phyloP scores from a whole-genome alignment of 1,140 invertebrate species.

The Drosophila guanche region DNA sequence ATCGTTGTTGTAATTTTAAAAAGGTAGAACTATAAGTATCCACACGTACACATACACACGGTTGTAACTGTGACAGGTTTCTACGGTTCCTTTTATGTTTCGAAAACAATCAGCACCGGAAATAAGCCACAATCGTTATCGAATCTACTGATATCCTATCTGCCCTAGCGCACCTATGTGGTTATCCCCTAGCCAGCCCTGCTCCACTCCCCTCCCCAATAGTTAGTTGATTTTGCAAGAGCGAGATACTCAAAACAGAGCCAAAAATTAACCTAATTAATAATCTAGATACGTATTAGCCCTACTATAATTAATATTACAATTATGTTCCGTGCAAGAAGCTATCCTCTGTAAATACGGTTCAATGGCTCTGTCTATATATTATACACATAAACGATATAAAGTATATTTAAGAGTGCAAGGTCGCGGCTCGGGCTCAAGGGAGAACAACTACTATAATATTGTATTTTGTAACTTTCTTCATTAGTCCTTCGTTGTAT shows the following conservation, averaged over 20 bases:
- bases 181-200: constrained; percentile 2
- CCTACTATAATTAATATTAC: constrained; percentile 27
- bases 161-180: background rate
- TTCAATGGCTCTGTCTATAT: constrained; percentile 44
- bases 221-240: constrained; percentile 60
- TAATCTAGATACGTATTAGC: constrained; percentile 37
- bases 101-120: constrained; percentile 59
- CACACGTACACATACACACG: constrained; percentile 40
- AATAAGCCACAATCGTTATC: constrained; percentile 58
- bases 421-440: constrained; percentile 59
- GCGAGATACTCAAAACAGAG: constrained; percentile 72
- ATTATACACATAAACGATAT: constrained; percentile 3
- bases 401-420: constrained; percentile 31
- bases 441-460: constrained; percentile 48
- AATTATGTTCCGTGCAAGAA: constrained; percentile 47
- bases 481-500: constrained; percentile 68
- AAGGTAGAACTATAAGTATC: constrained; percentile 68
- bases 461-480: constrained; percentile 77
- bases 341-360: constrained; percentile 53
- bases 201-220: constrained; percentile 1
- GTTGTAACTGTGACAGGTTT: constrained; percentile 76
- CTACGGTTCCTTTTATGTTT: constrained; percentile 72
- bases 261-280: constrained; percentile 69
- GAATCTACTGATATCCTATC: constrained; percentile 42
- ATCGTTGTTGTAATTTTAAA: constrained; percentile 78